These are phyloP conservation scores for Monarcha castaneiventris DNA, from an alignment of 2,113 vertebrate species.

Conservation along the genomic window DNA sequence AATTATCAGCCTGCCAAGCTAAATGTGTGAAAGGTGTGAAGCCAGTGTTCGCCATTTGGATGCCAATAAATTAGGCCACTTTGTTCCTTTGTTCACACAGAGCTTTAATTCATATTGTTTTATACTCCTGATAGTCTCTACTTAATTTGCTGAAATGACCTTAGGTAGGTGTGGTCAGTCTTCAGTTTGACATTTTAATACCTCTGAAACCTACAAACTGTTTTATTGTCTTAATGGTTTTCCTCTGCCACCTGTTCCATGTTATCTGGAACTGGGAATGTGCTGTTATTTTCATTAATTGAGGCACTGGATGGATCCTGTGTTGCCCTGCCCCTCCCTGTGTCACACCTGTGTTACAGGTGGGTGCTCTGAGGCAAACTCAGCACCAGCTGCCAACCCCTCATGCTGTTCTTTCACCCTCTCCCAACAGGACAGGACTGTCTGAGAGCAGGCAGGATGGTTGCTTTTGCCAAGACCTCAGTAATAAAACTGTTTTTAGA, in stretches of 20 bases:
- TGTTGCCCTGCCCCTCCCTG: not conserved
- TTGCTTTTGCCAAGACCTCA: not conserved
- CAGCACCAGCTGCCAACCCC: not conserved
- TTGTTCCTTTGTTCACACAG: not conserved
- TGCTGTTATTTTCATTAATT: not conserved
- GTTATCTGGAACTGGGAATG: not conserved
- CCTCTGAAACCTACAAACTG: not conserved
- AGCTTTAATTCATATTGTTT: not conserved
- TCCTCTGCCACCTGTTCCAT: not conserved
- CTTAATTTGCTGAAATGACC: not conserved
- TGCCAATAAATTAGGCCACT: not conserved
- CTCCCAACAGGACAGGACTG: not conserved
- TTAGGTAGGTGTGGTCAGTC: not conserved
- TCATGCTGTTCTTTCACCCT: accelerated
- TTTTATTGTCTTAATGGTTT: not conserved
- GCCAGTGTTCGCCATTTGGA: not conserved
- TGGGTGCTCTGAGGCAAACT: not conserved
- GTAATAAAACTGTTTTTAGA: not conserved
- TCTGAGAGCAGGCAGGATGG: not conserved
- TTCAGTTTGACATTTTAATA: not conserved
- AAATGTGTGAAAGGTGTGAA: not conserved
- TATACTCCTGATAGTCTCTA: not conserved
- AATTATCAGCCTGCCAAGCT: not conserved
- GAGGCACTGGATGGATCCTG: not conserved
- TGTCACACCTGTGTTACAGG: not conserved